phyloP scores from a whole-genome alignment of 2,797 vertebrate species.

The Coendou prehensilis region DNA sequence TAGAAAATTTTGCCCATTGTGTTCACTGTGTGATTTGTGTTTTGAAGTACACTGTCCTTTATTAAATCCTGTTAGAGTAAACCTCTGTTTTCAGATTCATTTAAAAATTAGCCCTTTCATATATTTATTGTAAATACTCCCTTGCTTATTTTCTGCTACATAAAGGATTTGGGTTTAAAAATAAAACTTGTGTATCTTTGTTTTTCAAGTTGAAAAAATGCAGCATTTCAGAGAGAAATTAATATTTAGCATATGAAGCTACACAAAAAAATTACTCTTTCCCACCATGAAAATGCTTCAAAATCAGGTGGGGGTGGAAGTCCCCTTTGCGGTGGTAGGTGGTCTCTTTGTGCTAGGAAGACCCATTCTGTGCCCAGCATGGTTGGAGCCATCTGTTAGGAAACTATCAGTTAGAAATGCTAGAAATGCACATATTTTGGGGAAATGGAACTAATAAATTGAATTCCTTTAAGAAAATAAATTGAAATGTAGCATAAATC shows the following conservation, averaged over 20 bases:
- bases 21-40: constrained; percentile 29
- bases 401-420: constrained; percentile 76
- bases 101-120: constrained; percentile 47
- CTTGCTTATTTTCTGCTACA: constrained; percentile 55
- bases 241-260: constrained; percentile 72
- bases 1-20: constrained; percentile 47
- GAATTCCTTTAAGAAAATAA: constrained; percentile 81
- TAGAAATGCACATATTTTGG: constrained; percentile 78
- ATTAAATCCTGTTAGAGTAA: not conserved
- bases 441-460: constrained; percentile 81
- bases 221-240: constrained; percentile 65
- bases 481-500: constrained; percentile 80
- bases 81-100: constrained; percentile 45
- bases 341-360: constrained; percentile 76
- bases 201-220: constrained; percentile 64
- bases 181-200: constrained; percentile 45
- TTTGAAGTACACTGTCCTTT: constrained; percentile 20
- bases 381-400: constrained; percentile 74
- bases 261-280: constrained; percentile 67
- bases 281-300: constrained; percentile 45
- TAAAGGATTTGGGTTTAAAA: constrained; percentile 49
- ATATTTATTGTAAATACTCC: constrained; percentile 46
- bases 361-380: constrained; percentile 77
- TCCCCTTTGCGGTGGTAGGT: constrained; percentile 22
- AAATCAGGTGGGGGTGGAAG: not conserved